These are phyloP conservation scores for Amblyjoppa proteus DNA, from an alignment of 2,888 invertebrate genomes.

Conservation along the genomic window DNA sequence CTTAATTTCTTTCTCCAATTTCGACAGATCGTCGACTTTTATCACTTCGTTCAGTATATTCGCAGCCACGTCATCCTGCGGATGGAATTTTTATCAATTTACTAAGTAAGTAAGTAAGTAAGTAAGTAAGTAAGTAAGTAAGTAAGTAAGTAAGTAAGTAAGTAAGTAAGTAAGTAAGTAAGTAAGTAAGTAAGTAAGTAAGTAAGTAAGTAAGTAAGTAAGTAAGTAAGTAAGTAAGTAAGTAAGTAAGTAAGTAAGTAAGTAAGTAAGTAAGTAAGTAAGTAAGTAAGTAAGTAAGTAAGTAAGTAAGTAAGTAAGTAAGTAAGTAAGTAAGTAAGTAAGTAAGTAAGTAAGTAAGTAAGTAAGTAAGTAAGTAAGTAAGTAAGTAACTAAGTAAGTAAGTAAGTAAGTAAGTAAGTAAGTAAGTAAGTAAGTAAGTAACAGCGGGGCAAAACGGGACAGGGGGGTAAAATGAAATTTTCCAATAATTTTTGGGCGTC, in stretches of 20 bases:
- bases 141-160: constrained; percentile 49
- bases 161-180: not conserved
- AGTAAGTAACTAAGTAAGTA: not conserved
- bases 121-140: constrained; percentile 4
- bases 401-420: not conserved
- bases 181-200: constrained; percentile 49
- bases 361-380: no score
- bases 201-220: not conserved
- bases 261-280: constrained; percentile 49
- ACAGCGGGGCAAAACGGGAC: no score
- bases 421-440: not conserved
- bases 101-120: constrained; percentile 11
- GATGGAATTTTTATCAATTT: constrained; percentile 10
- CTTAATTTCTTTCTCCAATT: constrained; percentile 90
- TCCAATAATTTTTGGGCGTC: no score
- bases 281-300: not conserved
- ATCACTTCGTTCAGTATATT: constrained; percentile 90
- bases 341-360: no score
- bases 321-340: not conserved
- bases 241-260: not conserved
- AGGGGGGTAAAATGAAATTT: no score
- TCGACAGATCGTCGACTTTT: constrained; percentile 91
- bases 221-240: constrained; percentile 49
- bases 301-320: constrained; percentile 48
- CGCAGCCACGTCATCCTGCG: constrained; percentile 86